Evolutionary conservation across 2,113 vertebrate genomes (phyloP).

Genomic region (Axis porcinus): DNA sequence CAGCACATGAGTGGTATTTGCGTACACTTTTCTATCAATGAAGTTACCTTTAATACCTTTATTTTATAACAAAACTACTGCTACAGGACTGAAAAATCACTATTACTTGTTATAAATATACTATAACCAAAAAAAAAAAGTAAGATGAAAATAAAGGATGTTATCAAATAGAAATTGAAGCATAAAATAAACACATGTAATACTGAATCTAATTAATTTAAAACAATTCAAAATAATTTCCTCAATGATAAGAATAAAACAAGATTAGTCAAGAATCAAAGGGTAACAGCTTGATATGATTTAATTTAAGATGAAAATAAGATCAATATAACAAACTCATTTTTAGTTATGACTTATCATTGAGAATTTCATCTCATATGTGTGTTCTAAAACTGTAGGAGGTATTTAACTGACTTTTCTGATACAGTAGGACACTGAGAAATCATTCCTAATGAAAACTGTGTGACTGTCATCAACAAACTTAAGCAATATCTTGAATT

Average conservation of each 20-base stretch:
- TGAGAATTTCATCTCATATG: neutral
- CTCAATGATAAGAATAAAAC: neutral
- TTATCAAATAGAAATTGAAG: neutral
- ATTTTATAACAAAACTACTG: neutral
- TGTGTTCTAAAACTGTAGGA: neutral
- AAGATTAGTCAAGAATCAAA: neutral
- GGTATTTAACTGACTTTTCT: neutral
- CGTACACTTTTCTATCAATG: neutral
- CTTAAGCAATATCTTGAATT: neutral
- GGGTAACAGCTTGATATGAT: neutral
- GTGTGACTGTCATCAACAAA: neutral
- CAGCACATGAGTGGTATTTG: neutral
- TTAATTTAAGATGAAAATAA: neutral
- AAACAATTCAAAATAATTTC: neutral
- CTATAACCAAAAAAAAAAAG: neutral
- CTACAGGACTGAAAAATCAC: neutral
- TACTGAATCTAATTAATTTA: neutral
- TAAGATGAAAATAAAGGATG: neutral
- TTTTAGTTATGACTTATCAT: neutral
- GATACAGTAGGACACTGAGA: neutral
- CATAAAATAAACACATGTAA: neutral
- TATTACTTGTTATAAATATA: neutral
- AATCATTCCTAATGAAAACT: neutral
- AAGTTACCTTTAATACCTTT: neutral
- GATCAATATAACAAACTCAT: neutral